Conservation (phyloP, 2,888 invertebrate species). For the Acanthosepion esculentum region DNA sequence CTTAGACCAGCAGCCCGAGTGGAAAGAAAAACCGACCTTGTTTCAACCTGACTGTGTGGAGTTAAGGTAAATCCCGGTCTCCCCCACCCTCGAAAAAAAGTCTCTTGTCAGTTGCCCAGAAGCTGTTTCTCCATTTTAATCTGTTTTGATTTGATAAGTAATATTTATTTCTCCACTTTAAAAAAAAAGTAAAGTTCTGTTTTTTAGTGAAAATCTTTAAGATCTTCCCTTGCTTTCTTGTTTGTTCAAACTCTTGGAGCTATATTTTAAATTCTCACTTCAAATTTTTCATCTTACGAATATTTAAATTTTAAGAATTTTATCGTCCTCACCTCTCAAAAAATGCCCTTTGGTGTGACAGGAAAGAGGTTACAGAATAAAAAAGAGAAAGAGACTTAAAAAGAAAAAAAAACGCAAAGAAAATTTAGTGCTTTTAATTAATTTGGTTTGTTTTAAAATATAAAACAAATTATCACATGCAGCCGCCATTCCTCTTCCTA, state of each 20-base stretch:
- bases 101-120: not conserved
- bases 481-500: not conserved
- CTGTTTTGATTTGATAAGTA: not conserved
- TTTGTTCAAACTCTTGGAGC: not conserved
- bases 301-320: not conserved
- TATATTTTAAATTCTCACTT: not conserved
- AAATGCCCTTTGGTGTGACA: not conserved
- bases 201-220: not conserved
- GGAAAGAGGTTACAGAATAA: conserved; percentile 20
- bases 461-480: not conserved
- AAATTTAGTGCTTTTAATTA: conserved; percentile 23
- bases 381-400: not conserved
- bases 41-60: not conserved
- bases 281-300: not conserved
- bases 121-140: not conserved
- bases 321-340: not conserved
- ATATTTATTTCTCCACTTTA: not conserved
- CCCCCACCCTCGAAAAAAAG: not conserved
- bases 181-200: not conserved
- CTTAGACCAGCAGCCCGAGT: no score
- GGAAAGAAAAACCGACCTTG: not conserved
- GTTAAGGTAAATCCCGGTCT: not conserved
- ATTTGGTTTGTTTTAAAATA: not conserved
- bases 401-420: not conserved
- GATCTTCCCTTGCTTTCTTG: conserved; percentile 14